A percentile compares a stretch with the other conserved stretches of the same genome.
Conservation (phyloP, 2,113 vertebrate genomes). For the Capreolus pygargus region DNA sequence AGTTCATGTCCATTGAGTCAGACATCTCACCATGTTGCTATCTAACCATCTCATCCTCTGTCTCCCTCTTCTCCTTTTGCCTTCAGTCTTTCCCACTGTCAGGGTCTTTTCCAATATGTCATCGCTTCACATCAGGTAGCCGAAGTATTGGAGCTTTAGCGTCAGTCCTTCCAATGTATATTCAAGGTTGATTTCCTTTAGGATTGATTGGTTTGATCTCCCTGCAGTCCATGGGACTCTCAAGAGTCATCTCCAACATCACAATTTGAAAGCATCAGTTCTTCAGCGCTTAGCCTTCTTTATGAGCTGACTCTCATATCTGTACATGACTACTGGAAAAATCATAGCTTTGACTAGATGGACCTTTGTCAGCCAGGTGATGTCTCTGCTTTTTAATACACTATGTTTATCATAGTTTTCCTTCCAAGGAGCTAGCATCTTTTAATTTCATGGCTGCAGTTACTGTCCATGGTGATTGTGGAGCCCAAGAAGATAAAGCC, state of each 20-base stretch:
- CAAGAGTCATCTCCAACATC: background rate
- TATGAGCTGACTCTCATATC: background rate
- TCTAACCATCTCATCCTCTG: background rate
- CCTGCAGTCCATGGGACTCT: background rate
- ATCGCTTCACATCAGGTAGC: background rate
- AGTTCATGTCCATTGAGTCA: background rate
- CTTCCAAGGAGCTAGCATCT: background rate
- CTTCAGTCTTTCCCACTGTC: background rate
- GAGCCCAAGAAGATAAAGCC: background rate
- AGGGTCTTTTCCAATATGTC: background rate
- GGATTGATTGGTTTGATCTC: background rate
- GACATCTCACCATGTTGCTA: background rate
- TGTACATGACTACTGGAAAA: background rate
- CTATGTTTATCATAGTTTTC: background rate
- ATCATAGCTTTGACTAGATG: background rate
- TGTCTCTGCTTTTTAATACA: background rate
- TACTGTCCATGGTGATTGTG: background rate
- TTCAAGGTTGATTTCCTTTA: background rate
- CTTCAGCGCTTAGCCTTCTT: background rate
- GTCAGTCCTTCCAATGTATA: background rate
- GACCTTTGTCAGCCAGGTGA: background rate
- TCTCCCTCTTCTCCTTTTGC: background rate
- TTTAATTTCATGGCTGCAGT: background rate
- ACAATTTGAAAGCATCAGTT: background rate
- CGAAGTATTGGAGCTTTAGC: background rate